Evolutionary conservation across 2,113 vertebrate species (phyloP).

Genomic region (Anhinga rufa): DNA sequence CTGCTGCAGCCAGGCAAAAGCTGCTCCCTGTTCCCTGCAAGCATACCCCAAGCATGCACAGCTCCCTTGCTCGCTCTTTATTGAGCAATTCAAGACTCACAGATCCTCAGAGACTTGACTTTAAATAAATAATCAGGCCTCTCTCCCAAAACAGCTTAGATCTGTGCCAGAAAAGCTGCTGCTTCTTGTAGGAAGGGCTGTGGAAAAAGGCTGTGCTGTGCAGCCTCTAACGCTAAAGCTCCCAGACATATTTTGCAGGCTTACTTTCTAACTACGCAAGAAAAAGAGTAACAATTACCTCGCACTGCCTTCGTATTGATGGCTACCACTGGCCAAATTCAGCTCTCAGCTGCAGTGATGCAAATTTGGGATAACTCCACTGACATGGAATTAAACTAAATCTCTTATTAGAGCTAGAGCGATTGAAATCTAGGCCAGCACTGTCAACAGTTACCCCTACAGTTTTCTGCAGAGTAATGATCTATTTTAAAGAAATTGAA

Average conservation of each 20-base stretch:
- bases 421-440: conserved; percentile 47
- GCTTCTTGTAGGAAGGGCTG: not conserved
- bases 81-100: rapidly evolving
- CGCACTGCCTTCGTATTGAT: not conserved
- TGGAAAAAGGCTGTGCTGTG: not conserved
- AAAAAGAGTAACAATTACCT: not conserved
- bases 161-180: not conserved
- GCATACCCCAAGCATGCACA: rapidly evolving
- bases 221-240: not conserved
- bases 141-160: not conserved
- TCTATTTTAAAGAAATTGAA: conserved; percentile 11
- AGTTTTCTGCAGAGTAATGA: conserved; percentile 39
- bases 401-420: conserved; percentile 27
- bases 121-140: not conserved
- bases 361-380: conserved; percentile 19
- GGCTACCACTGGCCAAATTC: not conserved
- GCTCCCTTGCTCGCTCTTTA: not conserved
- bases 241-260: not conserved
- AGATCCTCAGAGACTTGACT: not conserved
- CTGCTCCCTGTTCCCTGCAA: not conserved
- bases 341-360: not conserved
- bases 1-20: not conserved
- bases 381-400: conserved; percentile 40
- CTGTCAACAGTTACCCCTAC: conserved; percentile 32
- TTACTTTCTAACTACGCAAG: not conserved